phyloP scores from a whole-genome alignment of 2,113 vertebrate genomes.

The Ibidorhyncha struthersii region DNA sequence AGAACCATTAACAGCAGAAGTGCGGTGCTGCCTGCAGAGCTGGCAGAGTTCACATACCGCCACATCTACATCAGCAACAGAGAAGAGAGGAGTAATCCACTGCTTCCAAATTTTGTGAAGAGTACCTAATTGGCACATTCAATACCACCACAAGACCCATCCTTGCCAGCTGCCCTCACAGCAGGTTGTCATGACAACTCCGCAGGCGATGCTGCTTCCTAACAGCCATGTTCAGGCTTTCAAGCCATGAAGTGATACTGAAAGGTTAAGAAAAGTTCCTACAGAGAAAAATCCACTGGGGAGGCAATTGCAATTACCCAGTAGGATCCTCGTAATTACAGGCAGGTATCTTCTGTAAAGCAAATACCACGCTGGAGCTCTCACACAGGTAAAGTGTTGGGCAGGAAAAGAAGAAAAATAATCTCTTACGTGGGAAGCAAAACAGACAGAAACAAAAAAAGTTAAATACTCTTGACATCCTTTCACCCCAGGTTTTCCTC shows the following conservation, averaged over 20 bases:
- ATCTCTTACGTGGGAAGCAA: not conserved
- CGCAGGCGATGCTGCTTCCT: not conserved
- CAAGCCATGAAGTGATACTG: not conserved
- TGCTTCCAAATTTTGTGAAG: not conserved
- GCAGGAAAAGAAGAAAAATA: not conserved
- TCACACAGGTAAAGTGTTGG: not conserved
- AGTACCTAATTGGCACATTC: not conserved
- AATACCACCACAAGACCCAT: not conserved
- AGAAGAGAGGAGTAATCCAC: not conserved
- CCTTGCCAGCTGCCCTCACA: not conserved
- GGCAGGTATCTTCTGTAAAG: not conserved
- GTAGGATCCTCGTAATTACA: not conserved
- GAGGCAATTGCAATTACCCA: not conserved
- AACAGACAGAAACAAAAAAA: not conserved
- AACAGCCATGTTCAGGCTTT: not conserved
- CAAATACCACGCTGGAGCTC: not conserved
- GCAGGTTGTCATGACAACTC: constrained; percentile 43
- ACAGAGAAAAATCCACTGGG: not conserved
- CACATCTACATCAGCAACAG: not conserved
- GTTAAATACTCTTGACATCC: not conserved
- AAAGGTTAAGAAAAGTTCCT: constrained; percentile 7
- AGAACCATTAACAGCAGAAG: not conserved
- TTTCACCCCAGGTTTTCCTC: not conserved
- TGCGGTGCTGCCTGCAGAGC: rapidly evolving
- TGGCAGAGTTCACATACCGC: not conserved